Base-by-base conservation (phyloP, 2,797 vertebrate genomes). In the Leuciscus waleckii region DNA sequence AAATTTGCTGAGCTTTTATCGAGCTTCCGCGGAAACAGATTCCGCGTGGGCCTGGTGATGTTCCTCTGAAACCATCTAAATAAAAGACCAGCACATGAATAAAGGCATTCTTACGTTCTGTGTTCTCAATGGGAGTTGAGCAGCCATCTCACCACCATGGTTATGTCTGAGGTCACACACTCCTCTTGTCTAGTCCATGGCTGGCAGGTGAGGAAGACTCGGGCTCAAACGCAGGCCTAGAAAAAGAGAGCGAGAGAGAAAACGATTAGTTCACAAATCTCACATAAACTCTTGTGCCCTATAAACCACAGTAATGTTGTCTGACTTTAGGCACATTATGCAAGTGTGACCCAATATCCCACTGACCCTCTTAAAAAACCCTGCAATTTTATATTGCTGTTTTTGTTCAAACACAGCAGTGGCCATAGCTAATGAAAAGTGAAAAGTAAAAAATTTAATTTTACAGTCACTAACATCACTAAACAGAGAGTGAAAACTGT, bases 111-210 rank as follows among this genome's bases (percentile, higher is more conserved):
- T 17, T 93, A 95, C 95, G 90, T 94, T 94, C 91, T 92, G 89
- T 90, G 88, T 92, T 92, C 90, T 93, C 29, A 93, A 89, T 89
- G 92, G 87, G 87, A 90, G 87, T 92, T 92, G 91, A 91, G 93
- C 90, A 89, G 92, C 94, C 92, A 93, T 93, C 91, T 91, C 91
- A 92, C 81, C 90, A 91, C 91, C 92, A 91, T 83, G 61, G 91
- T 90, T 90, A 88, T 86, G 89, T 90, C 86, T 63, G 83, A 26
- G 89, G 88, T 91, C 68, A 82, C 54, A 78, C 67, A 8, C 51
- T 54, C n/a, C 65, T 76, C 68, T 76, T 39, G 71, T 85, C 83
- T 85, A 90, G 78, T 88, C 89, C 89, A 90, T 90, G 80, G 23
- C 76, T 85, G 81, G 32, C 39, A 67, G 75, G 11, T 23, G 41